Percentiles rank a stretch among this genome's conserved stretches.
Evolutionary conservation across 2,113 vertebrate genomes (phyloP).

Genomic region (Calidris pygmaea): DNA sequence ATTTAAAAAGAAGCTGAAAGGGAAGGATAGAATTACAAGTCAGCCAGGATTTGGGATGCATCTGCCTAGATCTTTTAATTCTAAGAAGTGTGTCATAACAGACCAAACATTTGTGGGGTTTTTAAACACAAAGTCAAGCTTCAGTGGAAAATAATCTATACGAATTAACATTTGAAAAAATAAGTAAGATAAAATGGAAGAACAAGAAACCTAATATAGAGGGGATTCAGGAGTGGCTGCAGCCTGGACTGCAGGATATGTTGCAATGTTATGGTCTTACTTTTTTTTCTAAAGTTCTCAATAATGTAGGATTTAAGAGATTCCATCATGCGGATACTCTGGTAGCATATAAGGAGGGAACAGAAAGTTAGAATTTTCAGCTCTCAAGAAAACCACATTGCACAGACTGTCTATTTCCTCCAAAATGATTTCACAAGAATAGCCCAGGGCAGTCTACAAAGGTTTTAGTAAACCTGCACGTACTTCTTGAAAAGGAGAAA

Average conservation of each 20-base stretch:
- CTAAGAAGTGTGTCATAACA: neutral
- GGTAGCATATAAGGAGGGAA: neutral
- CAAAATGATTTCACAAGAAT: neutral
- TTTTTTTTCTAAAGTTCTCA: neutral
- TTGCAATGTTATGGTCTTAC: neutral
- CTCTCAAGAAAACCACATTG: neutral
- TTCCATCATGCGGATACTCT: neutral
- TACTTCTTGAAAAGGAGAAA: neutral
- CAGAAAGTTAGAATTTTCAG: neutral
- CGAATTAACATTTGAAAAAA: too few species aligned
- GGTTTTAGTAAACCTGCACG: neutral
- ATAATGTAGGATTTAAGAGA: neutral
- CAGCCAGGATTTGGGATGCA: neutral
- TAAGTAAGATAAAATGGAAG: neutral
- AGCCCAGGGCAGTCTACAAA: neutral
- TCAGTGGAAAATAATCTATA: neutral
- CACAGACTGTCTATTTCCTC: neutral
- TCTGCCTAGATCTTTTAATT: neutral
- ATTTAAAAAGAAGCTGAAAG: neutral
- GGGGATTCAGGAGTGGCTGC: neutral
- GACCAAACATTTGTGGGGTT: neutral
- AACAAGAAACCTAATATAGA: neutral
- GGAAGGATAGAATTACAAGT: neutral
- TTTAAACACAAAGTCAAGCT: neutral
- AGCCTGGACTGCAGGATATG: neutral